Percentiles rank a stretch among this genome's conserved stretches.
Evolutionary conservation across 1,140 invertebrate genomes (phyloP).

Genomic region (Sitodiplosis mosellana): DNA sequence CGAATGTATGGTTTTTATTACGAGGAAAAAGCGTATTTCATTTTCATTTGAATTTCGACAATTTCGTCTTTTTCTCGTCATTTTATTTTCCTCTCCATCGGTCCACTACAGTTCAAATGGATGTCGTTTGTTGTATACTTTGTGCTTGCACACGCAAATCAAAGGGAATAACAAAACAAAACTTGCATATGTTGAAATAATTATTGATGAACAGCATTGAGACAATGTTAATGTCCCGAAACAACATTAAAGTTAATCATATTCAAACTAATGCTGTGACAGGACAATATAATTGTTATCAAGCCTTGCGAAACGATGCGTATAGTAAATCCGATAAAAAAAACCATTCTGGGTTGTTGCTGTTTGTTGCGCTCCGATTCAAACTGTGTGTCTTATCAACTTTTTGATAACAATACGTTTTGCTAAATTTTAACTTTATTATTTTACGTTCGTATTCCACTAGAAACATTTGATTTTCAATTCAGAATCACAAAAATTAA

Average conservation of each 20-base stretch:
- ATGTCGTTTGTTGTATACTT: no score
- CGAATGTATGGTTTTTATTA: no score
- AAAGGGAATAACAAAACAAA: no score
- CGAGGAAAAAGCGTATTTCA: no score
- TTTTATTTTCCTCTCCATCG: no score
- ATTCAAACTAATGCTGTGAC: constrained; percentile 73
- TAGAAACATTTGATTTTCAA: background rate
- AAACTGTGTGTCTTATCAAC: background rate
- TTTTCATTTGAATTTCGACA: no score
- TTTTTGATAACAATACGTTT: background rate
- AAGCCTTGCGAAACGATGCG: background rate
- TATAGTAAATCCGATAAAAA: no score
- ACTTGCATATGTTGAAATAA: no score
- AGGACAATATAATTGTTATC: constrained; percentile 69
- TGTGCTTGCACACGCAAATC: no score
- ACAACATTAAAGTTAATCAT: constrained; percentile 55
- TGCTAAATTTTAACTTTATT: constrained; percentile 4
- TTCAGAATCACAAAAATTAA: no score
- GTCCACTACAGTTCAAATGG: no score
- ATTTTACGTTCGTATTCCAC: background rate
- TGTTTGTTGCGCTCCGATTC: constrained; percentile 7
- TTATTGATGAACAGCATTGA: background rate
- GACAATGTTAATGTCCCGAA: constrained; percentile 52
- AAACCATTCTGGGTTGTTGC: constrained; percentile 11
- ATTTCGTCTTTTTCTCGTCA: no score